Conservation (phyloP, 2,888 invertebrate genomes). For the Melanchra persicariae region DNA sequence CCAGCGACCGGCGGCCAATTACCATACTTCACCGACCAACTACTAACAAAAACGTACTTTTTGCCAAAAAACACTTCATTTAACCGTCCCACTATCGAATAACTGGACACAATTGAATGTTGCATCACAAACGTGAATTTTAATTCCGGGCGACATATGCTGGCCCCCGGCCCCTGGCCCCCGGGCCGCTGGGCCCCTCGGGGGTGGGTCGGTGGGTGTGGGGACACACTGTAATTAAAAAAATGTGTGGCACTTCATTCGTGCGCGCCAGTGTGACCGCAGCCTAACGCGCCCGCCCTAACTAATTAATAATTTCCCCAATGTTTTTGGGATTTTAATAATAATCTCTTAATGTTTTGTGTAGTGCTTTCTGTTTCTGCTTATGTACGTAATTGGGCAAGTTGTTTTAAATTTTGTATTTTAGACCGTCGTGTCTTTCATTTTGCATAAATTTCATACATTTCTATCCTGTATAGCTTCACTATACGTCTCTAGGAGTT, state of each 20-base stretch:
- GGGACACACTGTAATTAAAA: constrained; percentile 85
- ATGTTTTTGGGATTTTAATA: constrained; percentile 83
- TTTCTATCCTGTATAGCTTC: background rate
- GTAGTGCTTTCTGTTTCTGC: constrained; percentile 39
- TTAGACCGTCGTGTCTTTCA: background rate
- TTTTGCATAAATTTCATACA: background rate
- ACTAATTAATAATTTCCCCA: constrained; percentile 84
- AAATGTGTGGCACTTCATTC: constrained; percentile 89
- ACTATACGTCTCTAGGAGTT: too few species aligned
- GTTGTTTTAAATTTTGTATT: constrained; percentile 14
- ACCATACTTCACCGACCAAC: constrained; percentile 59
- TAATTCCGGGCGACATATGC: constrained; percentile 88
- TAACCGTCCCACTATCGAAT: constrained; percentile 67
- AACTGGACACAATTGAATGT: constrained; percentile 76
- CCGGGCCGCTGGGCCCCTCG: constrained; percentile 58
- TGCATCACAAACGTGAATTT: constrained; percentile 87
- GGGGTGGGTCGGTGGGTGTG: constrained; percentile 60
- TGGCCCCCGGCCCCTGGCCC: constrained; percentile 52
- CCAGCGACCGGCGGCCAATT: constrained; percentile 38
- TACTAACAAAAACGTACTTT: constrained; percentile 57
- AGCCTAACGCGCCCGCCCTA: constrained; percentile 74
- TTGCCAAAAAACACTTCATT: constrained; percentile 63
- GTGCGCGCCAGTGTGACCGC: constrained; percentile 79
- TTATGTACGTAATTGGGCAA: constrained; percentile 56
- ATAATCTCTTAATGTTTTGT: constrained; percentile 75